Percentiles rank a stretch among this genome's conserved stretches.
These are phyloP conservation scores for Dasyurus viverrinus DNA, from an alignment of 2,113 vertebrate species.

Conservation along the genomic window DNA sequence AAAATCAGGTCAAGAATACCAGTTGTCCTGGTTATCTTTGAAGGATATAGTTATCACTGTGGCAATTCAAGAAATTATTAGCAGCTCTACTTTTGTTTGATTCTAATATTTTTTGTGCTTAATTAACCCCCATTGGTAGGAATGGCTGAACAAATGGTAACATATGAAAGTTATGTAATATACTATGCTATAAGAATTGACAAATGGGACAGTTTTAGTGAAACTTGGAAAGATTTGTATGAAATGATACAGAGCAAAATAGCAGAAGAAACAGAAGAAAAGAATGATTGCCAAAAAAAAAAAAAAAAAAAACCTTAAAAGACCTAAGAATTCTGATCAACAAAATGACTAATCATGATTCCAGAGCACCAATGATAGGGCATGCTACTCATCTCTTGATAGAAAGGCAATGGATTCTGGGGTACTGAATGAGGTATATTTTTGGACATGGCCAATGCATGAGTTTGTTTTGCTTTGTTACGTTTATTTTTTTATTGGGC, in stretches of 20 bases:
- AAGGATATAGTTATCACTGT: not conserved
- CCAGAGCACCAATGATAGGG: not conserved
- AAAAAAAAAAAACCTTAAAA: not conserved
- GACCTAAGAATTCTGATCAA: not conserved
- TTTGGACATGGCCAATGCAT: not conserved
- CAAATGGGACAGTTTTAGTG: not conserved
- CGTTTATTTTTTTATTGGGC: not conserved
- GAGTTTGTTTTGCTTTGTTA: not conserved
- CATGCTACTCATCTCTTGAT: not conserved
- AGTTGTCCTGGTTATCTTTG: not conserved
- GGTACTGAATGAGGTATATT: not conserved
- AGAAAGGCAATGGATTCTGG: not conserved
- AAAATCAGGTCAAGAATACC: not conserved
- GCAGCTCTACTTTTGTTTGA: not conserved
- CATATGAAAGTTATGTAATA: not conserved
- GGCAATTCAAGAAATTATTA: not conserved
- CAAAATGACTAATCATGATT: not conserved
- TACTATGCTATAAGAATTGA: not conserved
- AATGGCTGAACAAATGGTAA: not conserved
- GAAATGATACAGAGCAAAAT: not conserved
- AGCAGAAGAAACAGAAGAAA: not conserved
- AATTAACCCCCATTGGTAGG: not conserved
- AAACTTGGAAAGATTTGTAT: not conserved
- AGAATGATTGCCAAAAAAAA: too few species aligned
- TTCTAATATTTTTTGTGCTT: not conserved